These are phyloP conservation scores for Cephonodes hylas DNA, from an alignment of 2,888 invertebrate species.

Conservation along the genomic window DNA sequence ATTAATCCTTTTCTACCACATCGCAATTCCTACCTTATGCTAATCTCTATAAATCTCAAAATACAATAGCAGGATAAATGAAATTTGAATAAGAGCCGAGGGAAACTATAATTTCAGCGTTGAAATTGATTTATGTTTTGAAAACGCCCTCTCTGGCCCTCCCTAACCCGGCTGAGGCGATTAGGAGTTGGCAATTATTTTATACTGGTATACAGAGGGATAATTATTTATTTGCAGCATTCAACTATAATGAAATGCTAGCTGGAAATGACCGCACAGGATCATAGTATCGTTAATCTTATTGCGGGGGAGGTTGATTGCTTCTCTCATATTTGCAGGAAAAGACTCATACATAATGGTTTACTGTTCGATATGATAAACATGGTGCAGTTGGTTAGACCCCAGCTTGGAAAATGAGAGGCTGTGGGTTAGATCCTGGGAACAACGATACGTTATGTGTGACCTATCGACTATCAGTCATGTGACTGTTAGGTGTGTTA, in stretches of 20 bases:
- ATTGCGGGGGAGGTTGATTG: no score
- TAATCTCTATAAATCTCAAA: background rate
- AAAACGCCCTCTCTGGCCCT: constrained; percentile 8
- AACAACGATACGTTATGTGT: no score
- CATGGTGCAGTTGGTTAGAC: no score
- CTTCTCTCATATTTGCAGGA: no score
- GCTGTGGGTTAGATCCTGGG: no score
- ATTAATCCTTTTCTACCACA: constrained; percentile 22
- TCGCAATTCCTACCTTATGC: background rate
- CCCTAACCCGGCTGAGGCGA: constrained; percentile 5
- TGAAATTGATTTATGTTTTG: constrained; percentile 38
- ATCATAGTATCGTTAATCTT: no score
- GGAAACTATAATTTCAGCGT: constrained; percentile 31
- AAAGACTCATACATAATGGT: no score
- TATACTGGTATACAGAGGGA: background rate
- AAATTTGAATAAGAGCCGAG: constrained; percentile 10
- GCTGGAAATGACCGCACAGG: no score
- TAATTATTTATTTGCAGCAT: background rate
- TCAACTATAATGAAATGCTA: background rate
- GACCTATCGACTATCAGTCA: no score
- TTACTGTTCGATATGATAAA: no score
- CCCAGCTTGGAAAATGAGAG: no score
- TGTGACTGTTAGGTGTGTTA: no score
- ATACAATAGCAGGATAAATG: background rate
- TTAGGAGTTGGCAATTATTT: constrained; percentile 5